Evolutionary conservation across 2,888 invertebrate genomes (phyloP).

Genomic region (Tenthredo amoena): DNA sequence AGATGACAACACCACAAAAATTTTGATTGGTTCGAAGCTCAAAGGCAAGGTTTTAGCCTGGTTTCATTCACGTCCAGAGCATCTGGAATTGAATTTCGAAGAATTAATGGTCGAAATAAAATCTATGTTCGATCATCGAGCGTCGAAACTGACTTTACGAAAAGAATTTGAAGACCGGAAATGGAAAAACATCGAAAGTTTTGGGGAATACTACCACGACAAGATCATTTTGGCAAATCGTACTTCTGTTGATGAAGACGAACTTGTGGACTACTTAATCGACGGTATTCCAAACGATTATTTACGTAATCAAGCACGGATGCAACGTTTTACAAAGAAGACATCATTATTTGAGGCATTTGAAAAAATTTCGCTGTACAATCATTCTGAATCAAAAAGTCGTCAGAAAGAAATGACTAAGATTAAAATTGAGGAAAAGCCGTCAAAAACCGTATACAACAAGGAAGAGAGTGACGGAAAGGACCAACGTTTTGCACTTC

Average conservation of each 20-base stretch:
- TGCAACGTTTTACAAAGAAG: not conserved
- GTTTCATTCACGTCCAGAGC: not conserved
- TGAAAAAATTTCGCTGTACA: slow-evolving; percentile 12
- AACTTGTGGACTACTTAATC: not conserved
- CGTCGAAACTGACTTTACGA: slow-evolving; percentile 1
- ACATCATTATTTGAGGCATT: not conserved
- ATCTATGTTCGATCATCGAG: not conserved
- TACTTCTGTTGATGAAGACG: not conserved
- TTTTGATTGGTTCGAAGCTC: not conserved
- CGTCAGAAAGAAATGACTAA: not conserved
- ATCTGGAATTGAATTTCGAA: not conserved
- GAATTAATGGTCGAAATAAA: not conserved
- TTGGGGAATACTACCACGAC: not conserved
- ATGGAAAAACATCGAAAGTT: not conserved
- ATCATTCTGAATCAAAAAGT: not conserved
- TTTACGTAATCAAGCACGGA: not conserved
- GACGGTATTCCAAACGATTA: not conserved
- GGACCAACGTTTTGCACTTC: not conserved
- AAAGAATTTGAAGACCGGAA: slow-evolving; percentile 9
- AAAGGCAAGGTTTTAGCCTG: not conserved
- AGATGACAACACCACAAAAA: not conserved
- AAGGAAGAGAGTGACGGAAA: not conserved
- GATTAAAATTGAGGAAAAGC: not conserved
- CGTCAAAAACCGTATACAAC: not conserved
- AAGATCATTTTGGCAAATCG: not conserved